phyloP scores from a whole-genome alignment of 2,888 invertebrate genomes.

The Sphaeridia pumilis region DNA sequence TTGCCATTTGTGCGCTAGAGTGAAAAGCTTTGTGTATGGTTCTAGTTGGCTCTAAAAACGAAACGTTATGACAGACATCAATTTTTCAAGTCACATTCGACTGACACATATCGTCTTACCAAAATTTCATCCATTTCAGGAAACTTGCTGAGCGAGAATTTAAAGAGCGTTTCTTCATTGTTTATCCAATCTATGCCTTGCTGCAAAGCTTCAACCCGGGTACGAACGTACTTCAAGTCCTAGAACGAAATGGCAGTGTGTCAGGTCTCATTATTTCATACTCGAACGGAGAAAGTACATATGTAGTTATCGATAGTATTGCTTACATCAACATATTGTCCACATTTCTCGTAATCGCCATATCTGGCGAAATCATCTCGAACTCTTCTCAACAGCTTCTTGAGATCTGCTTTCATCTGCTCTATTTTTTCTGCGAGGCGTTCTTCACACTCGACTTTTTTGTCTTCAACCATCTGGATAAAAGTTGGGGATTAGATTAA shows the following conservation, averaged over 20 bases:
- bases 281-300: too few relatives aligned
- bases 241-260: conserved; percentile 39
- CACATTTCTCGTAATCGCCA: conserved; percentile 67
- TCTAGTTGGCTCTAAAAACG: conserved; percentile 55
- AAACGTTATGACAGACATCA: background rate
- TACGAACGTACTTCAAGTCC: conserved; percentile 61
- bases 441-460: conserved; percentile 76
- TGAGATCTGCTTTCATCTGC: conserved; percentile 57
- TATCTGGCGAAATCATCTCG: conserved; percentile 59
- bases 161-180: conserved; percentile 73
- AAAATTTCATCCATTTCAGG: conserved; percentile 67
- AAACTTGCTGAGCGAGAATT: conserved; percentile 64
- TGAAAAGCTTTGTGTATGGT: conserved; percentile 45
- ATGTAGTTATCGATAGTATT: background rate
- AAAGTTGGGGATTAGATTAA: too few relatives aligned
- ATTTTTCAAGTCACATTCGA: too few relatives aligned
- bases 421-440: conserved; percentile 55
- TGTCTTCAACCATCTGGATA: conserved; percentile 56
- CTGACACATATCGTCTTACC: conserved; percentile 28
- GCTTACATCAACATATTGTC: conserved; percentile 51
- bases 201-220: conserved; percentile 61
- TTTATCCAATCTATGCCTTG: conserved; percentile 74
- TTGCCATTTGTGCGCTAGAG: conserved; percentile 58
- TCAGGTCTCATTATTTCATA: background rate
- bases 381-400: conserved; percentile 60